Base-by-base conservation (phyloP, 1,140 invertebrate species). In the Aradophagus sp. region DNA sequence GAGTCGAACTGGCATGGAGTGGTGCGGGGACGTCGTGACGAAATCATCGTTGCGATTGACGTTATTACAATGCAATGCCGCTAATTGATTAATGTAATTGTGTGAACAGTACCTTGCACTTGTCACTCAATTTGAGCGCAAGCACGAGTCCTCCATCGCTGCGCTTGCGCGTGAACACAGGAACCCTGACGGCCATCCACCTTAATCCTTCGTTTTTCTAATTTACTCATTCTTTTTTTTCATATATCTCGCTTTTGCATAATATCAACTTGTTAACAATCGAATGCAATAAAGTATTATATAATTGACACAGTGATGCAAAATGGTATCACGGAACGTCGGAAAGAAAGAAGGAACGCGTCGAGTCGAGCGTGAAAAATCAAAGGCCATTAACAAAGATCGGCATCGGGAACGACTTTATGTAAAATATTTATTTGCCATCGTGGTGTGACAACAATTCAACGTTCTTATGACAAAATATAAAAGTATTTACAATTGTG, bases 111-210 rank as follows among this genome's bases (percentile, higher is more conserved):
- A 87, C 86, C 86, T 87, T 87, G 86, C 86, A 87, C 86, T 87
- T 87, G 86, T 86, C 86, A 86, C 86, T 87, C 86, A 80, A 85
- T 87, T 87, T 87, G 87, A 87, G 86, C 78, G 86, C 86, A 86
- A 87, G 87, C 87, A 81, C 86, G 85, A 80, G 87, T 86, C 78
- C 80, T 86, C 86, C 85, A 85, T 79, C 84, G 84, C 78, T 81
- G 82, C 75, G 77, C 70, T 82, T 80, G 77, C 80, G 77, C 80
- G 86, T 87, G 86, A 87, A 87, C 85, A 87, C 86, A 87, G 86
- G 86, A 87, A 82, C 82, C 81, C 75, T 67, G 73, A 66, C 35
- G 74, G 75, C 23, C 53, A 75, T 72, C 69, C 76, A 69, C 44
- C 65, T 58, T 41, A 47, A 31, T 47, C 55, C 29, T 65, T 56